Base-by-base conservation (phyloP, 2,888 invertebrate species). In the Exocentrus adspersus region DNA sequence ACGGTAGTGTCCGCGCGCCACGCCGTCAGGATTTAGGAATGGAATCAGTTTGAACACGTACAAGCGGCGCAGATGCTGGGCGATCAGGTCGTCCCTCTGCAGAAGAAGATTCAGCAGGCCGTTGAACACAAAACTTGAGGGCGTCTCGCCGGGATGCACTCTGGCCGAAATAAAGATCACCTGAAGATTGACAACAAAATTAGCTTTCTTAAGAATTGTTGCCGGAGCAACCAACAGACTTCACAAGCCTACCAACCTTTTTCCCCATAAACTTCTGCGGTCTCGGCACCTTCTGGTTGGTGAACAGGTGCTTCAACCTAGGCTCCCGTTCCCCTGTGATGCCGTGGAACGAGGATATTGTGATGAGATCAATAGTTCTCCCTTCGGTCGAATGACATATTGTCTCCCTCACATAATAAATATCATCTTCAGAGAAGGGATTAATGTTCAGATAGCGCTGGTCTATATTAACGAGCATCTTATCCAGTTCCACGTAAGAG, bases 111-210 rank as follows among this genome's bases (percentile, higher is more conserved):
- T 91, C 5, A 96, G 83, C 75, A 95, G 90, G 0, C 96, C 96
- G 80, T 95, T 94, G 81, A 95, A 90, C 10, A 95, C 95, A 83
- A 92, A 94, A 81, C 92, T 94, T 1, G 94, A 92, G 1, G 95
- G 95, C 0, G 95, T 95, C 83, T 96, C 96, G 1, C 95, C 95
- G 10, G 95, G 95, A 82, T 96, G 96, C 53, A 96, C 95, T 64
- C 96, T 86, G 2, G 95, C 94, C 63, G 93, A 94, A 75, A 96
- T 84, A 80, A 95, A 91, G 73, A 94, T 90, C 4, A 95, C 88
- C 91, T 92, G 78, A 30, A 77, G 77, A 61, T 46, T n/a, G 6
- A 7, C 1, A 43, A 43, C 3, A n/a, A 24, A 24, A 24, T 24
- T 24, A 24, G 7, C 7, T 24, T 24, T 7, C 7, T 24, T 5